These are phyloP conservation scores for Archips xylosteana DNA, from an alignment of 2,888 invertebrate species.

Conservation along the genomic window DNA sequence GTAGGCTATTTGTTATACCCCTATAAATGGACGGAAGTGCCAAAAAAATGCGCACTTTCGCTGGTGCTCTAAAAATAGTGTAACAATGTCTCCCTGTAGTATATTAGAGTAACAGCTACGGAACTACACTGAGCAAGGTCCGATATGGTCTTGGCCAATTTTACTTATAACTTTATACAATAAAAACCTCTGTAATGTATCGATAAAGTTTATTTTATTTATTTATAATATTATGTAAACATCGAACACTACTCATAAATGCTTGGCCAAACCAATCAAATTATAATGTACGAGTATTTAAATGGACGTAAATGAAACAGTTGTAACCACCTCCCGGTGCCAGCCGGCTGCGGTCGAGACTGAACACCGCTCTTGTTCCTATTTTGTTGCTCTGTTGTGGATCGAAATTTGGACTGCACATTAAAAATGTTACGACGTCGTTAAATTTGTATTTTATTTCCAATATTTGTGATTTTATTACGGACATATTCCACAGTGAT, in stretches of 20 bases:
- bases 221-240: background rate
- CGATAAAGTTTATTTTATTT: no score
- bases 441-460: conserved; percentile 36
- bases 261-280: background rate
- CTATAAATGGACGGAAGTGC: no score
- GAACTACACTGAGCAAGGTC: no score
- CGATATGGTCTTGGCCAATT: no score
- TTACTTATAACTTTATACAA: no score
- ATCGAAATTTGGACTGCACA: background rate
- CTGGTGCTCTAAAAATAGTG: no score
- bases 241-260: background rate
- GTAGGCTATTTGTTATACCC: no score
- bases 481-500: conserved; percentile 32
- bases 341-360: background rate
- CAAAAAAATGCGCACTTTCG: no score
- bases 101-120: no score
- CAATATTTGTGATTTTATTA: conserved; percentile 35
- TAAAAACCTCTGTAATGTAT: no score
- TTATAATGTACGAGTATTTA: background rate
- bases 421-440: conserved; percentile 31
- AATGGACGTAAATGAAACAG: background rate
- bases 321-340: background rate
- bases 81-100: no score
- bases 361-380: background rate
- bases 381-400: conserved; percentile 21